phyloP scores from a whole-genome alignment of 2,113 vertebrate genomes.

The Empidonax traillii region DNA sequence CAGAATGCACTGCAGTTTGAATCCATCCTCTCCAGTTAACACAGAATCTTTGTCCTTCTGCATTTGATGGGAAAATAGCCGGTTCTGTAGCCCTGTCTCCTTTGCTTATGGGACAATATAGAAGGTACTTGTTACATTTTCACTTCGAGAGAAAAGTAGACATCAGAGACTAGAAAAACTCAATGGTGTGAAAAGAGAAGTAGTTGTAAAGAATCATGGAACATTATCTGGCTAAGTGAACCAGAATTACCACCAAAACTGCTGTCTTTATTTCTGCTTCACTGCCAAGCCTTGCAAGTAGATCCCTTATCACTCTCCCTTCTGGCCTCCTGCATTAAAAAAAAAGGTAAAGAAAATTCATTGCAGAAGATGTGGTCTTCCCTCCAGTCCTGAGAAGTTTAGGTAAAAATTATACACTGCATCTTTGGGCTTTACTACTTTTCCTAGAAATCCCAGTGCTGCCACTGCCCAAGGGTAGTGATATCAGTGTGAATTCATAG shows the following conservation, averaged over 20 bases:
- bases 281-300: not conserved
- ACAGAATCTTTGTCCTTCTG: not conserved
- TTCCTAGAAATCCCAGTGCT: not conserved
- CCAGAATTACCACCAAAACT: constrained; percentile 7
- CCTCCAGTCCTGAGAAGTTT: not conserved
- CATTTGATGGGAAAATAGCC: not conserved
- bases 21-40: not conserved
- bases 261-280: not conserved
- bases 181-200: not conserved
- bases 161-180: not conserved
- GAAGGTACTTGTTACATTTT: not conserved
- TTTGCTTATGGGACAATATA: not conserved
- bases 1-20: not conserved
- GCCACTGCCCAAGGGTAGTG: not conserved
- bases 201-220: constrained; percentile 21
- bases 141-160: not conserved
- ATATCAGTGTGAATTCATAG: not conserved
- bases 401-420: not conserved
- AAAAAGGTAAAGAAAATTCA: not conserved
- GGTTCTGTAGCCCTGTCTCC: not conserved
- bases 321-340: not conserved
- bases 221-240: constrained; percentile 21
- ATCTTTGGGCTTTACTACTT: not conserved
- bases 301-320: not conserved
- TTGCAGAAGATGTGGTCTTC: not conserved